Evolutionary conservation across 2,113 vertebrate genomes (phyloP), one percentile per base, ranked within the genome.

Genomic region (Verasper variegatus): DNA sequence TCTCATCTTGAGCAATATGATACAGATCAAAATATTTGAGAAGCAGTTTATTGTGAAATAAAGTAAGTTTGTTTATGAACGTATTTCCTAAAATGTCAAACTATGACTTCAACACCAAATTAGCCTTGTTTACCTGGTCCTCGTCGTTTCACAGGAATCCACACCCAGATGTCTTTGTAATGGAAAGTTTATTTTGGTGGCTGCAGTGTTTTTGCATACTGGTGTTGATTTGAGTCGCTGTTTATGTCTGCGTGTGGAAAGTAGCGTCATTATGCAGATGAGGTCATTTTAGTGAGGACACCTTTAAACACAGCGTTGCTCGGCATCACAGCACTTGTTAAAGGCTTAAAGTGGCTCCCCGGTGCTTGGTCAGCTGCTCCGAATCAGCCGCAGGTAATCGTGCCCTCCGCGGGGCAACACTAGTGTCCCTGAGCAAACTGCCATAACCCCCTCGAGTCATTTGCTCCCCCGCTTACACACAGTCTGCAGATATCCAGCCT

Each of bases 351-450:
- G 70, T 5, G 37, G 68, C 58, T 89, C 64, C 52, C 17, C 1
- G 18, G 51, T 87, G 87, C 89, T 75, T n/a, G 60, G 74, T 93
- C 91, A 92, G 88, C 88, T 65, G 42, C 79, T 84, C 51, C 73
- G 70, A 83, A 81, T 89, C 81, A 88, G 58, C 58, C 20, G 13
- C 83, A 77, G 83, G 79, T 81, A 67, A 87, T 83, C 75, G 71
- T 18, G 24, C 40, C 23, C 64, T 23, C 10, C 0, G 5, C 5
- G 60, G 76, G 49, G 52, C 14, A 42, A 40, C 15, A 62, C 20
- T 47, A 37, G 68, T 26, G 64, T 76, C 64, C 14, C 21, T 47
- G 21, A 20, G 54, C 23, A 27, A 64, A 60, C 37, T 15, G n/a
- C 18, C 35, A 0, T 15, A 74, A 74, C 21, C 47, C 47, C 18